Evolutionary conservation across 2,888 invertebrate genomes (phyloP).

Genomic region (Tholera decimalis): DNA sequence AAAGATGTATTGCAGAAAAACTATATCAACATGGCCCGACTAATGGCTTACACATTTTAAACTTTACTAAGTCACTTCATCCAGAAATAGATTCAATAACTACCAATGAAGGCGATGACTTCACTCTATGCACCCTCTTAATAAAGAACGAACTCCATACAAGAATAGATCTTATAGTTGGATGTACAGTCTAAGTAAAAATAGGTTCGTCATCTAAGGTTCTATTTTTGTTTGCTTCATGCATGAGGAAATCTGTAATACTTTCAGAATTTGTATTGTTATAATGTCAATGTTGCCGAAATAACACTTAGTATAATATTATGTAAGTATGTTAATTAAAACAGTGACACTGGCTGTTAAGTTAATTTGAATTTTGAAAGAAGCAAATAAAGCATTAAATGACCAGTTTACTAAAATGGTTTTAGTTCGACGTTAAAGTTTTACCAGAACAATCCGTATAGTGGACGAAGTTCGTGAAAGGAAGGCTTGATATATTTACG

Average conservation of each 20-base stretch:
- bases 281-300: not conserved
- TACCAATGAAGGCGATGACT: conserved; percentile 32
- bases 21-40: not conserved
- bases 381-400: too few species aligned
- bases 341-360: too few species aligned
- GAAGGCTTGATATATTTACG: not conserved
- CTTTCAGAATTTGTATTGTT: not conserved
- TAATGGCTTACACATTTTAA: conserved; percentile 6
- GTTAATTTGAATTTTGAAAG: too few species aligned
- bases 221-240: not conserved
- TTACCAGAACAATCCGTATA: too few species aligned
- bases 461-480: too few species aligned
- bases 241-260: not conserved
- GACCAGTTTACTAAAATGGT: too few species aligned
- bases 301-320: not conserved
- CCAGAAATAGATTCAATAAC: conserved; percentile 28
- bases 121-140: conserved; percentile 24
- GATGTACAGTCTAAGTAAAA: not conserved
- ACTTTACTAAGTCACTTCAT: not conserved
- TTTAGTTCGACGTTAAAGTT: too few species aligned
- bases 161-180: conserved; percentile 36
- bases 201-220: not conserved
- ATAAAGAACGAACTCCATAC: conserved; percentile 8
- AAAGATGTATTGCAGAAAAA: too few species aligned
- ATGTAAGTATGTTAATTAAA: too few species aligned